A percentile compares a stretch with the other conserved stretches of the same genome.
These are phyloP conservation scores for Manis pentadactyla DNA, from an alignment of 2,797 vertebrate genomes.

Conservation along the genomic window DNA sequence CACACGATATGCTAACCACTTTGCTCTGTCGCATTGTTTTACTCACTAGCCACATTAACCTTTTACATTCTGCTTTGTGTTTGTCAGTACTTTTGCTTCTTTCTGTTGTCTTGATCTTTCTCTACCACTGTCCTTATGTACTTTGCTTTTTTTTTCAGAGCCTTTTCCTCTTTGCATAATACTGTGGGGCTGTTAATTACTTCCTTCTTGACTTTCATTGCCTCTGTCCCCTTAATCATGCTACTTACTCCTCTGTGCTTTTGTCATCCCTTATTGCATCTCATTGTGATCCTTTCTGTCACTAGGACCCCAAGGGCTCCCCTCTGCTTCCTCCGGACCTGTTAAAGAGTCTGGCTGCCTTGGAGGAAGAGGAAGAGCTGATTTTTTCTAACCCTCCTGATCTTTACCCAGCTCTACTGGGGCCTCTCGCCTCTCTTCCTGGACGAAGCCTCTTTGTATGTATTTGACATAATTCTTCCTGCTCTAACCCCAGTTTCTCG, in stretches of 20 bases:
- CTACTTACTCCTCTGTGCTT: slow-evolving; percentile 68
- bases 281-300: slow-evolving; percentile 91
- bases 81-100: not conserved
- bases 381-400: slow-evolving; percentile 98
- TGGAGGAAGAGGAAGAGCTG: slow-evolving; percentile 99
- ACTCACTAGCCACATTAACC: not conserved
- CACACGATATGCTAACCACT: not conserved
- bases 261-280: slow-evolving; percentile 79
- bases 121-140: not conserved
- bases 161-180: not conserved
- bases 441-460: slow-evolving; percentile 99
- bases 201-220: not conserved
- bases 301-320: slow-evolving; percentile 98
- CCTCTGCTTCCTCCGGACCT: slow-evolving; percentile 99
- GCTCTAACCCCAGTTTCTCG: slow-evolving; percentile 84
- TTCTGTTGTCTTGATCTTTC: slow-evolving; percentile 57
- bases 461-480: slow-evolving; percentile 89
- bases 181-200: not conserved
- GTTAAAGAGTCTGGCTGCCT: slow-evolving; percentile 99
- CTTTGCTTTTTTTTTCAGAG: not conserved
- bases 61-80: not conserved
- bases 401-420: slow-evolving; percentile 98
- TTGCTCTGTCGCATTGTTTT: not conserved
- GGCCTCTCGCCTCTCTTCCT: slow-evolving; percentile 96
- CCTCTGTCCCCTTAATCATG: not conserved